A percentile compares a stretch with the other conserved stretches of the same genome.
Evolutionary conservation across 2,888 invertebrate genomes (phyloP).

Genomic region (Eledona agricola): DNA sequence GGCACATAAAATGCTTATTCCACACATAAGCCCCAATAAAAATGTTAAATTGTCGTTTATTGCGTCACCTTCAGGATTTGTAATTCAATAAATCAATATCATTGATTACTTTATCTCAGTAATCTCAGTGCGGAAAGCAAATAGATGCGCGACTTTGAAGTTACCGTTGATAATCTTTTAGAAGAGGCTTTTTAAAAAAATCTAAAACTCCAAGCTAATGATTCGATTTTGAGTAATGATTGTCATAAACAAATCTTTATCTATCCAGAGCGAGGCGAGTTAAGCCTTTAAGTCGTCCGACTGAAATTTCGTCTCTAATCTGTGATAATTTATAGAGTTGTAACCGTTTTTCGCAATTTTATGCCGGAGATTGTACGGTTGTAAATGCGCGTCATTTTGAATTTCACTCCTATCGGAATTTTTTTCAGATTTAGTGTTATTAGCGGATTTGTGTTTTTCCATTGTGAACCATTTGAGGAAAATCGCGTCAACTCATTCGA

Average conservation of each 20-base stretch:
- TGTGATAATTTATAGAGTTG: slow-evolving; percentile 16
- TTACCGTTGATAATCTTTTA: slow-evolving; percentile 10
- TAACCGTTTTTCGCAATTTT: slow-evolving; percentile 12
- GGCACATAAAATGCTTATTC: slow-evolving; percentile 24
- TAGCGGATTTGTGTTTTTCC: slow-evolving; percentile 4
- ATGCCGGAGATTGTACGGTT: slow-evolving; percentile 8
- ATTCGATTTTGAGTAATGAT: slow-evolving; percentile 9
- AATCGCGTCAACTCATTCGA: slow-evolving; percentile 1
- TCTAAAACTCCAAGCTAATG: slow-evolving; percentile 17
- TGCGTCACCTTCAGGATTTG: slow-evolving; percentile 27
- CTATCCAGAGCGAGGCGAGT: not conserved
- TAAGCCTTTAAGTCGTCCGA: slow-evolving; percentile 6
- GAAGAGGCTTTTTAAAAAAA: slow-evolving; percentile 10
- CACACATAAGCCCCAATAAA: slow-evolving; percentile 24
- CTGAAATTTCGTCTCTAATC: slow-evolving; percentile 9
- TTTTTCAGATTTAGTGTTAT: slow-evolving; percentile 3
- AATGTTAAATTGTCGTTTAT: slow-evolving; percentile 24
- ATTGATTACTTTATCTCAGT: slow-evolving; percentile 40
- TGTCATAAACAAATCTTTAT: slow-evolving; percentile 10
- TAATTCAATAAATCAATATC: slow-evolving; percentile 41
- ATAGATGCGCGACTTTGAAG: slow-evolving; percentile 19
- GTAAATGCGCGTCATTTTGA: slow-evolving; percentile 17
- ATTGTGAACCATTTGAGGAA: not conserved
- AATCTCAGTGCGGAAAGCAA: slow-evolving; percentile 34
- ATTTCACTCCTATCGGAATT: no score